These are phyloP conservation scores for Ceraclea dissimilis DNA, from an alignment of 2,888 invertebrate species.

Conservation along the genomic window DNA sequence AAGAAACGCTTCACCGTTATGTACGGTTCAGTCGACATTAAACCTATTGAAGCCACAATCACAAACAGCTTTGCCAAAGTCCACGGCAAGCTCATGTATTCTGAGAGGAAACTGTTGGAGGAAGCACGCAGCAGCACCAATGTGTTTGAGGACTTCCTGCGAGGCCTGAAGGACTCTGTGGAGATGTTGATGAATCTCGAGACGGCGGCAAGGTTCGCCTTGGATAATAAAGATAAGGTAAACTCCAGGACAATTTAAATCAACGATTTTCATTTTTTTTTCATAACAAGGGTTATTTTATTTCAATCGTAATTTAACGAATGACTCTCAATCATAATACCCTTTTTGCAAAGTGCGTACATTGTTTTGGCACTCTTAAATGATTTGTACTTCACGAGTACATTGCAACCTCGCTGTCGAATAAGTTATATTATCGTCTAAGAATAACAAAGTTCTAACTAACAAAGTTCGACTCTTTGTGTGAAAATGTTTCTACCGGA, in stretches of 20 bases:
- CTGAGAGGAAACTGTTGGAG: not conserved
- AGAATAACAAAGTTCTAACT: too few species aligned
- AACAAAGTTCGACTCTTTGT: too few species aligned
- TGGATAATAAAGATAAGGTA: constrained; percentile 2
- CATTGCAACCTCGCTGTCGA: too few species aligned
- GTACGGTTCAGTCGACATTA: not conserved
- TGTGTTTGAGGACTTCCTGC: not conserved
- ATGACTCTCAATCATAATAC: too few species aligned
- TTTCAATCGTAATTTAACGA: too few species aligned
- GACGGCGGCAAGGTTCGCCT: not conserved
- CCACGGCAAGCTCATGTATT: constrained; percentile 4
- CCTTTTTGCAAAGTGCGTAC: too few species aligned
- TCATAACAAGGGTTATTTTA: too few species aligned
- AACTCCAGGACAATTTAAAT: too few species aligned
- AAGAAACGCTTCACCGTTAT: not conserved
- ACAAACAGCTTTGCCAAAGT: constrained; percentile 1
- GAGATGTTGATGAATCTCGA: constrained; percentile 4
- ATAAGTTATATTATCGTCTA: too few species aligned
- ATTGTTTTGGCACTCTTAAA: too few species aligned
- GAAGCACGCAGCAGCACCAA: constrained; percentile 2
- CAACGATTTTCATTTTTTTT: not conserved
- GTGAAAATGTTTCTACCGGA: too few species aligned
- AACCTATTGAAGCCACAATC: not conserved
- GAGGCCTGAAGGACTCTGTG: not conserved
- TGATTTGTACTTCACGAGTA: too few species aligned